Evolutionary conservation across 1,140 invertebrate genomes (phyloP).

Genomic region (Drosophila sp.): DNA sequence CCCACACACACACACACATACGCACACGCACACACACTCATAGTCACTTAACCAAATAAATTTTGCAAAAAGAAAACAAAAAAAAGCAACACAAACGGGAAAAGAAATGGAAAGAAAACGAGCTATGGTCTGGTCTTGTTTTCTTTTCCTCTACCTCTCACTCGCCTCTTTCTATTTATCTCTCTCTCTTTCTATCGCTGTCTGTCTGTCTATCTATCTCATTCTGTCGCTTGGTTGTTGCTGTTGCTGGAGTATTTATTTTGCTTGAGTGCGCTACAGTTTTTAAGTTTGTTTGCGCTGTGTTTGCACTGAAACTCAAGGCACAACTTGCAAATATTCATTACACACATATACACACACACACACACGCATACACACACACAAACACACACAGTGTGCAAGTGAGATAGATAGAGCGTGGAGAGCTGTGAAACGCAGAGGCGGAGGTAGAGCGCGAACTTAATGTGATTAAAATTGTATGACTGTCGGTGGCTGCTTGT

Average conservation of each 20-base stretch:
- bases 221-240: conserved; percentile 16
- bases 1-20: conserved; percentile 30
- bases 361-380: conserved; percentile 26
- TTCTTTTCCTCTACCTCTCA: not conserved
- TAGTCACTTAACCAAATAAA: conserved; percentile 80
- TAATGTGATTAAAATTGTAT: conserved; percentile 81
- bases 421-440: not conserved
- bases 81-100: not conserved
- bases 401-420: not conserved
- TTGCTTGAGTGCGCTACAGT: conserved; percentile 79
- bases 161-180: not conserved
- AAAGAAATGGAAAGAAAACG: conserved; percentile 3
- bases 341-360: conserved; percentile 64
- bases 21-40: conserved; percentile 37
- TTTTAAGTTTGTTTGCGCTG: conserved; percentile 79
- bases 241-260: conserved; percentile 74
- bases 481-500: conserved; percentile 61
- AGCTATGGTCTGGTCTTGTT: not conserved
- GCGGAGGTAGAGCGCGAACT: conserved; percentile 55
- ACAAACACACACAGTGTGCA: conserved; percentile 1
- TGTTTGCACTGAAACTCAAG: conserved; percentile 62
- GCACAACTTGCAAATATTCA: conserved; percentile 80
- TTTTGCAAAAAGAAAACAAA: conserved; percentile 44
- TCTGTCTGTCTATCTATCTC: not conserved
- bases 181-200: not conserved